phyloP scores from a whole-genome alignment of 2,113 vertebrate genomes.

The Clarias batrachus region DNA sequence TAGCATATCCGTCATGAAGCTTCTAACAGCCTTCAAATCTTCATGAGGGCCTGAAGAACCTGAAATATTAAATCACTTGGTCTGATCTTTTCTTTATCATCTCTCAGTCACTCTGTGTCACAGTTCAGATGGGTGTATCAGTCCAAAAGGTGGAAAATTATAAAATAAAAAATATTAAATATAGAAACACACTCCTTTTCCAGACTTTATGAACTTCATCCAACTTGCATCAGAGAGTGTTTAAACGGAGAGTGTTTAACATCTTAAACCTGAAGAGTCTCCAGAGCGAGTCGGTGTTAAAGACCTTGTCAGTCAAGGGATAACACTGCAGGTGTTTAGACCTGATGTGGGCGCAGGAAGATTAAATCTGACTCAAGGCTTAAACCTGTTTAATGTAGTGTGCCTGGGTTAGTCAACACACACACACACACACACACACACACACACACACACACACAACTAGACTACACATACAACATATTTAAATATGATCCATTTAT shows the following conservation, averaged over 20 bases:
- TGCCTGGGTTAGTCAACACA: not conserved
- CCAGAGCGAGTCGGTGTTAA: not conserved
- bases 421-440: slow-evolving; percentile 2
- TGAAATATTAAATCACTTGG: not conserved
- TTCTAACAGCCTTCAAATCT: too few relatives aligned
- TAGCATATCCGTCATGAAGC: too few relatives aligned
- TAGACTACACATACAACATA: not conserved
- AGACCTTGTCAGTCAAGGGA: not conserved
- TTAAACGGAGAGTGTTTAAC: slow-evolving; percentile 14
- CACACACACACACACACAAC: not conserved
- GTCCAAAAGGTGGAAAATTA: not conserved
- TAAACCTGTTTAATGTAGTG: not conserved
- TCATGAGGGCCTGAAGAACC: not conserved
- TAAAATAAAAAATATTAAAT: not conserved
- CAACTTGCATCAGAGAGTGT: not conserved
- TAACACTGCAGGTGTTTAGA: not conserved
- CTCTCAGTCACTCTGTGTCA: not conserved
- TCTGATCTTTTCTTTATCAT: not conserved
- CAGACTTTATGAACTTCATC: not conserved
- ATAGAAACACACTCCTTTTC: not conserved
- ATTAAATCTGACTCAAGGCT: not conserved
- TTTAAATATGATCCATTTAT: not conserved
- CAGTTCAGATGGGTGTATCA: not conserved
- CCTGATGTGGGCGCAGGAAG: not conserved
- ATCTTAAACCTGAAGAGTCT: not conserved